Conservation (phyloP, 2,797 vertebrate genomes). For the Carapus acus region DNA sequence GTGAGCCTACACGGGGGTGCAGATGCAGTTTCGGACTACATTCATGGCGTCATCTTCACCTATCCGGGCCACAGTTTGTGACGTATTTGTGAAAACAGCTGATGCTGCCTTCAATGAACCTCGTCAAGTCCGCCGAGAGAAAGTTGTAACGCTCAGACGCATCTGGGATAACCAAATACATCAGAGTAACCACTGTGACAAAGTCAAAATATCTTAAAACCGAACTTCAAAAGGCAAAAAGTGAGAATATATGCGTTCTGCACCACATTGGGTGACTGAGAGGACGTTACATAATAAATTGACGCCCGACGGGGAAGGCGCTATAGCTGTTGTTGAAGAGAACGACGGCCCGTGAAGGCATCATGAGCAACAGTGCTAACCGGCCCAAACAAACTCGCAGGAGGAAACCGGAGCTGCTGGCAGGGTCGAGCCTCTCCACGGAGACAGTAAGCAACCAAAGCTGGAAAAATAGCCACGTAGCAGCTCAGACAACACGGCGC, state of each 20-base stretch:
- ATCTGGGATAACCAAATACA: no score
- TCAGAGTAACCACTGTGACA: no score
- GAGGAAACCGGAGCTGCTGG: constrained; percentile 14
- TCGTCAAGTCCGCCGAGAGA: neutral
- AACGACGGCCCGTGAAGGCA: neutral
- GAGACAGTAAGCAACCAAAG: constrained; percentile 26
- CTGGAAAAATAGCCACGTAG: neutral
- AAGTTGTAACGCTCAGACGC: no score
- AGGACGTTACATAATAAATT: no score
- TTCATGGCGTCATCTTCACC: neutral
- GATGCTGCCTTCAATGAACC: neutral
- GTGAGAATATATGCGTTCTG: no score
- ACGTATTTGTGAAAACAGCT: neutral
- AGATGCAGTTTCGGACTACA: neutral
- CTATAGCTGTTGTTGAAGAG: no score
- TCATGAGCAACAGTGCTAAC: neutral
- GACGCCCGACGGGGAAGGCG: no score
- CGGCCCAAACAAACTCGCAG: constrained; percentile 21
- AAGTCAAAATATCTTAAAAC: no score
- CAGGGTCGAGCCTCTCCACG: neutral
- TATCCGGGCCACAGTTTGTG: neutral
- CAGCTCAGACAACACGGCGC: neutral
- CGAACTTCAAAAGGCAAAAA: no score
- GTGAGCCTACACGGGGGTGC: no score
- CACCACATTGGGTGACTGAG: no score